Base-by-base conservation (phyloP, 2,113 vertebrate species). In the Ochotona curzoniae region DNA sequence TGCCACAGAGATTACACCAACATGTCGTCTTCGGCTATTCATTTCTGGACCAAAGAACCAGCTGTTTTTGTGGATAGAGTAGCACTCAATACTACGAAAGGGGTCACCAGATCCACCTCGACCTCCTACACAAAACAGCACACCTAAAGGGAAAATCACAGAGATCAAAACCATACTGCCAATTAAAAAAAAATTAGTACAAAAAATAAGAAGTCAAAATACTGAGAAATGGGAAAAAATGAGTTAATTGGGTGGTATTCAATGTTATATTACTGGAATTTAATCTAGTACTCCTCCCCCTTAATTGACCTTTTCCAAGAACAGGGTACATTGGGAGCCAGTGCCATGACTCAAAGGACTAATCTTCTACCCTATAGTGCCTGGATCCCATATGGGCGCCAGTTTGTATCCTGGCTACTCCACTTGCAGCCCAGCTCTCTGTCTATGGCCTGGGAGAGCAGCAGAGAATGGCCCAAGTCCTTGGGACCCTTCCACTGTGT, bases 1-100 rank as follows among this genome's bases (percentile, higher is more conserved):
- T 99, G 98, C 98, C 18, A 99, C 99, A 57, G 99, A 99, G 95
- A 99, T 99, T 0, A 99, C 99, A 8, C 99, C 99, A 84, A 99
- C 99, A 0, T 99, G 99, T 66, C 99, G 98, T 51, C 99, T 98
- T 71, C 99, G 98, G 97, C 99, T 99, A 98, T 99, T 99, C 99
- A 99, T 99, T 96, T 99, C 99, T 0, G 99, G 99, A 15, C 99
- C 99, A 14, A 99, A 99, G 97, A 99, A 99, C 99, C 99, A 99
- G 96, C 97, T 99, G 98, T 99, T 99, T 94, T 98, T 99, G 70
- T 98, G 98, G 96, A 99, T 98, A 20, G 99, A 99, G 98, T 99
- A 99, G 96, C 99, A 99, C 96, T 99, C 99, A 12, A 99, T 99
- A 96, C 99, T 99, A 90, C 99, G 99, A 93, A 99, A 99, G 0